Base-by-base conservation (phyloP, 2,797 vertebrate genomes). In the Sebastes kiyomatsui region DNA sequence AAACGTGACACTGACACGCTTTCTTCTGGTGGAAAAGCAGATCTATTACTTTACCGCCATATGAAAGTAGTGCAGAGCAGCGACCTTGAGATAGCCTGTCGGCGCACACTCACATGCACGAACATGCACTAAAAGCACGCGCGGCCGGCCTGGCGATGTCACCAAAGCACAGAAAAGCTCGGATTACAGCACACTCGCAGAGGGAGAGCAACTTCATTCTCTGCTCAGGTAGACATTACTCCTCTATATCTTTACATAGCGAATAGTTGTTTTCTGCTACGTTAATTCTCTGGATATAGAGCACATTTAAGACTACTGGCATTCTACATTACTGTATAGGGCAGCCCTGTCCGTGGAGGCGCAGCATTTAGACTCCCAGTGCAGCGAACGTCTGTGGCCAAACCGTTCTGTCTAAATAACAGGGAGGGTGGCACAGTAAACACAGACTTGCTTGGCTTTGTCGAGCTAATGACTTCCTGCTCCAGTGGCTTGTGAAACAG, bases 401-500 rank as follows among this genome's bases (percentile, higher is more conserved):
- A 84, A 80, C 78, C 83, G 49, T 84, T 90, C 85, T 54, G 85
- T 89, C 82, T 86, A 87, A 92, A 94, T 92, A 91, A 92, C 85
- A 86, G 88, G 71, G 81, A 87, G 90, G 89, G 91, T 84, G 88
- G 88, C 88, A 89, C 85, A 62, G 62, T 91, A 93, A 95, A 94
- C 91, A 92, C 90, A 88, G 86, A 81, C 89, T 89, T 91, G 88
- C 91, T 92, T 82, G 89, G 82, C 90, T 94, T 92, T 90, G 88
- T 92, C 75, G 77, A 90, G 90, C 92, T 92, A 92, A 92, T 92
- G 88, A 93, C 89, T 91, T 92, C 87, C 88, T 90, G 93, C 90
- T 93, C 90, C 93, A 92, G 81, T 90, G 92, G 92, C 70, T 90
- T 93, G 93, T 91, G 92, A 93, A 95, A 94, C 93, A 88, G 89